These are phyloP conservation scores for Gymnorhina tibicen DNA, from an alignment of 2,113 vertebrate genomes.

Conservation along the genomic window DNA sequence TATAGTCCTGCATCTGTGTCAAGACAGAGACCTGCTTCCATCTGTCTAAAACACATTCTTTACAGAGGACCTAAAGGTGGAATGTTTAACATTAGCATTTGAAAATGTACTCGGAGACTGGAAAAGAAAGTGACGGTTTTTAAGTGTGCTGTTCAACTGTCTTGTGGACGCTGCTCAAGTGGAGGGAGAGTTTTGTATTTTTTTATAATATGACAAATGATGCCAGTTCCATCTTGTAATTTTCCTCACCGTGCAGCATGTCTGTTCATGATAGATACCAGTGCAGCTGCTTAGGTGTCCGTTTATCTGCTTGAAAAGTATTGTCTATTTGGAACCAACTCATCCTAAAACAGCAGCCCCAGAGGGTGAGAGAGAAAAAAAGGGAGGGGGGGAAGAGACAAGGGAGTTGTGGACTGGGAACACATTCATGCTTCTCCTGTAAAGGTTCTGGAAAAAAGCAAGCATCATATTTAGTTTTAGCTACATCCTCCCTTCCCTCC, in stretches of 20 bases:
- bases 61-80: neutral
- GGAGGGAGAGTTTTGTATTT: neutral
- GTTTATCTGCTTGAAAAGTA: slow-evolving; percentile 55
- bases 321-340: slow-evolving; percentile 45
- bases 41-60: neutral
- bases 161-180: neutral
- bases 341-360: slow-evolving; percentile 25
- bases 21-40: slow-evolving; percentile 3
- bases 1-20: slow-evolving; percentile 1
- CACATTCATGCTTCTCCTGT: neutral
- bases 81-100: neutral
- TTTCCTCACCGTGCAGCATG: slow-evolving; percentile 19
- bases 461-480: neutral
- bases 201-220: slow-evolving; percentile 44
- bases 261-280: slow-evolving; percentile 61
- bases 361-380: neutral
- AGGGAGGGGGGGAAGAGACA: neutral
- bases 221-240: slow-evolving; percentile 14
- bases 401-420: slow-evolving; percentile 15
- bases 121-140: neutral
- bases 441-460: slow-evolving; percentile 28
- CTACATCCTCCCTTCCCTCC: neutral
- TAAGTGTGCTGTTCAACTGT: neutral
- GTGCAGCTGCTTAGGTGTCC: slow-evolving; percentile 38
- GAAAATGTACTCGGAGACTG: neutral